phyloP scores from a whole-genome alignment of 53 echinoderm and acorn worm species.

The Stichopus horrens region DNA sequence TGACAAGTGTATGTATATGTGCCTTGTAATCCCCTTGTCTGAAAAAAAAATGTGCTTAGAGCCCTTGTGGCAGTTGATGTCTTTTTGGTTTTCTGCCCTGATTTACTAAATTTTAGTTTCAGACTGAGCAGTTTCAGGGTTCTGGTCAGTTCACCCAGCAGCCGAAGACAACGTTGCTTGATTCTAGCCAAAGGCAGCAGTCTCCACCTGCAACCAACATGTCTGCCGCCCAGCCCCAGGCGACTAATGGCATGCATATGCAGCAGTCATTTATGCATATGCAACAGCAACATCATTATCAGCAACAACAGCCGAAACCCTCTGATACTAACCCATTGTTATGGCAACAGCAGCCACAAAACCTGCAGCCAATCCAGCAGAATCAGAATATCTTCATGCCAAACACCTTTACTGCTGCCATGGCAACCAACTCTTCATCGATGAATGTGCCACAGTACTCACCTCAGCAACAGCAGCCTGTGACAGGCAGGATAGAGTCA shows the following conservation, averaged over 20 bases:
- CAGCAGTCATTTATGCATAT: constrained; percentile 39
- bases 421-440: neutral
- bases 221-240: neutral
- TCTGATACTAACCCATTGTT: neutral
- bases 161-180: neutral
- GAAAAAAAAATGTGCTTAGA: neutral
- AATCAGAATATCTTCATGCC: constrained; percentile 10
- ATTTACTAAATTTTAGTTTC: constrained; percentile 31
- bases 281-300: neutral
- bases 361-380: constrained; percentile 1
- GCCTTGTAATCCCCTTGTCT: no score
- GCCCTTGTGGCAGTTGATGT: neutral
- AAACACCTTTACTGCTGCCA: neutral
- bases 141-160: constrained; percentile 3
- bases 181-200: constrained; percentile 4
- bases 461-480: neutral
- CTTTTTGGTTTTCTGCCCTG: neutral
- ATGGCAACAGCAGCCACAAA: constrained; percentile 4
- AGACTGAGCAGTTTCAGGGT: constrained; percentile 23
- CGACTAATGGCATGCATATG: constrained; percentile 32
- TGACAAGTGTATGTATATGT: no score
- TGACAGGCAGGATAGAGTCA: neutral
- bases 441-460: constrained; percentile 34
- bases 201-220: neutral
- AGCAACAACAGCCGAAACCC: neutral